These are phyloP conservation scores for Onychomys leucogaster DNA, from an alignment of 2,797 vertebrate genomes.

Conservation along the genomic window DNA sequence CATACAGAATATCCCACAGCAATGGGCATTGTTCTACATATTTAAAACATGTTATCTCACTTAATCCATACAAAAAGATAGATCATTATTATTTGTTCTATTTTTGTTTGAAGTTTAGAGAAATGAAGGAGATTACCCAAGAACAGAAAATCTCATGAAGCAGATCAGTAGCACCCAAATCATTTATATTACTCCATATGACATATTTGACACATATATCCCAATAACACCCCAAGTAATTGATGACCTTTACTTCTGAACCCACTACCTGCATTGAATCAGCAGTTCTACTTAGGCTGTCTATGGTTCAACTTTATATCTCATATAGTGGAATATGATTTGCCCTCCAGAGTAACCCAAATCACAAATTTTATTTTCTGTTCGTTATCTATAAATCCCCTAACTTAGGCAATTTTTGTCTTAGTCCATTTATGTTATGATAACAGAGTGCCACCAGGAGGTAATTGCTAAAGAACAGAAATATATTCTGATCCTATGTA, in stretches of 20 bases:
- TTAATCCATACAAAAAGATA: neutral
- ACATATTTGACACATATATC: neutral
- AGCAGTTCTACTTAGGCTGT: neutral
- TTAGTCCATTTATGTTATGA: neutral
- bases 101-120: neutral
- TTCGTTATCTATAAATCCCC: neutral
- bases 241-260: neutral
- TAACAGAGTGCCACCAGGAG: neutral
- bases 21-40: neutral
- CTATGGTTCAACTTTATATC: neutral
- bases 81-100: neutral
- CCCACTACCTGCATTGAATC: neutral
- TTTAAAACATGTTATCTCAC: neutral
- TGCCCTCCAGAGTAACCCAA: neutral
- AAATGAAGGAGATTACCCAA: neutral
- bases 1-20: too few species aligned
- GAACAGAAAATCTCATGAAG: neutral
- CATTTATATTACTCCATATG: neutral
- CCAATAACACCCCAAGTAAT: too few species aligned
- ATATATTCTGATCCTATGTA: neutral
- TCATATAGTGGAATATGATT: neutral
- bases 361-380: neutral
- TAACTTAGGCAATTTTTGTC: neutral
- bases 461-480: neutral
- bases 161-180: neutral